These are phyloP conservation scores for Toxotes lorentzi DNA, from an alignment of 2,797 vertebrate species.

Conservation along the genomic window DNA sequence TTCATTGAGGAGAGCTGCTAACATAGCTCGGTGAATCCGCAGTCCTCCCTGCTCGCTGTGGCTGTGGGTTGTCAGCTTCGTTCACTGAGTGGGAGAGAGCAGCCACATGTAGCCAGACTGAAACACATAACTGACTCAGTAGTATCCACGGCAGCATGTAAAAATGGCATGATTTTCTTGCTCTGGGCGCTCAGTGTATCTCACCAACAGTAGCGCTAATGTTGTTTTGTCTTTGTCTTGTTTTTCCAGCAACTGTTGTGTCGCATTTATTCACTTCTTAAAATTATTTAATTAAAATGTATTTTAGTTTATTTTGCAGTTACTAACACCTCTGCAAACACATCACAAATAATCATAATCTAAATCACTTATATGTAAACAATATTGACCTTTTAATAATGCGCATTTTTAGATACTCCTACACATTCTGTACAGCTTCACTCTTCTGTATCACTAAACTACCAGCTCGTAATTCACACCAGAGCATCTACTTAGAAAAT, in stretches of 20 bases:
- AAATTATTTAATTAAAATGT: not conserved
- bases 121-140: conserved; percentile 16
- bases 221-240: no score
- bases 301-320: not conserved
- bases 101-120: conserved; percentile 23
- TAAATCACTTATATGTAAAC: not conserved
- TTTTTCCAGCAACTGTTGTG: not conserved
- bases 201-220: not conserved
- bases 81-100: conserved; percentile 36
- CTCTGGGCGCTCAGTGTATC: conserved; percentile 7
- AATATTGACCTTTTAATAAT: not conserved
- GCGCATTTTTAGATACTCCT: not conserved
- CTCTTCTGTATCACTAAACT: not conserved
- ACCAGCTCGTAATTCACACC: conserved; percentile 8
- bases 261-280: not conserved
- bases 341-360: not conserved
- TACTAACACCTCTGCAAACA: not conserved
- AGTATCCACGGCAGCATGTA: not conserved
- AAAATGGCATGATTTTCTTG: not conserved
- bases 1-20: conserved; percentile 6
- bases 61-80: conserved; percentile 34
- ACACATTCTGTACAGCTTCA: not conserved
- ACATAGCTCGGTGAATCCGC: conserved; percentile 11
- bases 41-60: conserved; percentile 5
- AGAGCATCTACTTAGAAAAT: not conserved